These are phyloP conservation scores for Globodera ellingtonae DNA, from an alignment of 1,140 invertebrate genomes.

Conservation along the genomic window DNA sequence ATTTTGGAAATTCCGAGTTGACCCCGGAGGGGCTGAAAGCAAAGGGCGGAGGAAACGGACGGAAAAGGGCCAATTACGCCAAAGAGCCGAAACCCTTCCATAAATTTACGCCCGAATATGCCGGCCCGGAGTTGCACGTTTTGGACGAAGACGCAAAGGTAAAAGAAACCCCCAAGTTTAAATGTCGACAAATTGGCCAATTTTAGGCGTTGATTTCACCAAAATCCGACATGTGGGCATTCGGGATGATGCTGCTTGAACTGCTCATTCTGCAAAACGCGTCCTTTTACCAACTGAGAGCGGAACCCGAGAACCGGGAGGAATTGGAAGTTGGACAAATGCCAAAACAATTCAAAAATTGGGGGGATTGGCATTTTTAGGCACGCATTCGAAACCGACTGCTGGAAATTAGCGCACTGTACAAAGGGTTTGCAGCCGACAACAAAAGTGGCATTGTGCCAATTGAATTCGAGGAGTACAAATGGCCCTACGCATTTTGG, in stretches of 20 bases:
- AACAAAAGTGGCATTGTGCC: not conserved
- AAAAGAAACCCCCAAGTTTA: not conserved
- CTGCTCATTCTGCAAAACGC: not conserved
- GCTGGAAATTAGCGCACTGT: not conserved
- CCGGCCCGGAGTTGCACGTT: not conserved
- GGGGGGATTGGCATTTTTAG: not conserved
- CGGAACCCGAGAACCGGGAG: not conserved
- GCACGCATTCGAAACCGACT: not conserved
- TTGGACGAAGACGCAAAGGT: not conserved
- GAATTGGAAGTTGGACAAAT: not conserved
- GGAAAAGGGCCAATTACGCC: not conserved
- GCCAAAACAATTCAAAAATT: not conserved
- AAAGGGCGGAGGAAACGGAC: not conserved
- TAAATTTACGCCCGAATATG: not conserved
- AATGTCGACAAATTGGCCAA: not conserved
- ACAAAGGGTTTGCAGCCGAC: not conserved
- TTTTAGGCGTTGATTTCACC: not conserved
- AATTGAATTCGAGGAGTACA: not conserved
- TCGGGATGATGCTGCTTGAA: not conserved
- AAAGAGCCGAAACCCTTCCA: not conserved
- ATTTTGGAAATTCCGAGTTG: not conserved
- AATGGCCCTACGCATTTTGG: not conserved
- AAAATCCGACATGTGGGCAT: not conserved
- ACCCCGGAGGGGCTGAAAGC: not conserved
- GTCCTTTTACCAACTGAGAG: not conserved